Conservation (phyloP, 2,888 invertebrate species). For the Pecten maximus region DNA sequence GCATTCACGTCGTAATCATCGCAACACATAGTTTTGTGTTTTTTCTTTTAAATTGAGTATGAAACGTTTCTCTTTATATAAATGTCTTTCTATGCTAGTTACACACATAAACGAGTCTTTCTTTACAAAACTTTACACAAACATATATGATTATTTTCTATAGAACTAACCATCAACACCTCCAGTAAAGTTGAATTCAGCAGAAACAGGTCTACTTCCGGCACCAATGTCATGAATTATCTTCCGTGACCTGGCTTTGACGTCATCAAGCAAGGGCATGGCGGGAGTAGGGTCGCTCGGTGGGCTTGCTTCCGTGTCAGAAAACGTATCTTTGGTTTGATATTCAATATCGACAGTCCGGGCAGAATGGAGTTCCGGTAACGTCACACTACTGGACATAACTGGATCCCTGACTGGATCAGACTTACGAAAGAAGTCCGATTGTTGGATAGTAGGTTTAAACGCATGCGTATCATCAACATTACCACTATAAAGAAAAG, state of each 20-base stretch:
- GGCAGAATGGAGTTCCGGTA: slow-evolving; percentile 74
- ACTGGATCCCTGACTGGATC: slow-evolving; percentile 66
- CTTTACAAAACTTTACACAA: not conserved
- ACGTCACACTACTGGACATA: slow-evolving; percentile 74
- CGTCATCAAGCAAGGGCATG: slow-evolving; percentile 86
- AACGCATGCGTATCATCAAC: slow-evolving; percentile 63
- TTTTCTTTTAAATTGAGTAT: too few species aligned
- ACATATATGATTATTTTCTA: not conserved
- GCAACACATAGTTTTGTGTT: too few species aligned
- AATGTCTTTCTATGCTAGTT: not conserved
- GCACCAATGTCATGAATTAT: slow-evolving; percentile 79
- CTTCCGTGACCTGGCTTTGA: slow-evolving; percentile 85
- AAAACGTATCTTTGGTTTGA: slow-evolving; percentile 82
- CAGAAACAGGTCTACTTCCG: slow-evolving; percentile 77
- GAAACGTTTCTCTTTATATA: too few species aligned
- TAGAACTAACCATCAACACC: slow-evolving; percentile 74
- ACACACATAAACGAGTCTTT: not conserved
- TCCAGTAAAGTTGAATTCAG: slow-evolving; percentile 74
- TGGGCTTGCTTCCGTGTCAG: slow-evolving; percentile 79
- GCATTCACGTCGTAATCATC: not conserved
- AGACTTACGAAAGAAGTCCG: slow-evolving; percentile 63
- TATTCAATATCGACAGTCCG: slow-evolving; percentile 75
- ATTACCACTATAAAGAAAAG: slow-evolving; percentile 63
- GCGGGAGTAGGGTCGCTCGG: slow-evolving; percentile 83
- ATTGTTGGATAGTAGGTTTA: slow-evolving; percentile 56